These are phyloP conservation scores for Rhegmatorhina hoffmannsi DNA, from an alignment of 2,113 vertebrate species.

Conservation along the genomic window DNA sequence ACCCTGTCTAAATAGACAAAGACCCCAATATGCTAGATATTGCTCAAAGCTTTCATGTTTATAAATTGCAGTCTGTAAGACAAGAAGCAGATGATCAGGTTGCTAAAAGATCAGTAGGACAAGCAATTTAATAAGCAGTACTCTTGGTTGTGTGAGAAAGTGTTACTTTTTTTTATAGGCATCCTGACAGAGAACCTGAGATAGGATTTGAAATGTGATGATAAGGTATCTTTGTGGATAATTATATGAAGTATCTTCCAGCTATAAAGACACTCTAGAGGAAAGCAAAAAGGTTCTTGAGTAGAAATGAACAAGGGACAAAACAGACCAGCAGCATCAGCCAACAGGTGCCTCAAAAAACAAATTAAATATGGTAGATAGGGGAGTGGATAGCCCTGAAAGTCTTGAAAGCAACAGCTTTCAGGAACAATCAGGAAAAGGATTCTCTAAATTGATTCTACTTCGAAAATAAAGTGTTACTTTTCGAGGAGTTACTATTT, in stretches of 20 bases:
- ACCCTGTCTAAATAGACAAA: background rate
- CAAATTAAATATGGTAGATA: background rate
- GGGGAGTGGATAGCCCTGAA: background rate
- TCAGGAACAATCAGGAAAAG: background rate
- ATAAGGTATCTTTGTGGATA: background rate
- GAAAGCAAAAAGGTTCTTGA: background rate
- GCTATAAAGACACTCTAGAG: background rate
- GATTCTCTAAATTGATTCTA: background rate
- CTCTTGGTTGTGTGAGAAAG: background rate
- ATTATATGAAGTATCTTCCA: background rate
- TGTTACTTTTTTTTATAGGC: background rate
- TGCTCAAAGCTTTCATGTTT: background rate
- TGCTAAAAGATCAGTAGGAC: background rate
- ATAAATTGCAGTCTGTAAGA: background rate
- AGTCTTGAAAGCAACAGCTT: background rate
- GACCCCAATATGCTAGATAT: background rate
- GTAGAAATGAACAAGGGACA: background rate
- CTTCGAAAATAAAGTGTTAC: background rate
- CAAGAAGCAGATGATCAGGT: background rate
- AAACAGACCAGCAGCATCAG: background rate
- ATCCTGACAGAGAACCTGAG: background rate
- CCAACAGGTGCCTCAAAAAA: background rate
- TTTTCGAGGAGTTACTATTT: slow-evolving; percentile 3
- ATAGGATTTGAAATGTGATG: background rate
- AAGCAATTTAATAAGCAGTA: background rate